These are phyloP conservation scores for Dromas ardeola DNA, from an alignment of 2,113 vertebrate genomes.

Conservation along the genomic window DNA sequence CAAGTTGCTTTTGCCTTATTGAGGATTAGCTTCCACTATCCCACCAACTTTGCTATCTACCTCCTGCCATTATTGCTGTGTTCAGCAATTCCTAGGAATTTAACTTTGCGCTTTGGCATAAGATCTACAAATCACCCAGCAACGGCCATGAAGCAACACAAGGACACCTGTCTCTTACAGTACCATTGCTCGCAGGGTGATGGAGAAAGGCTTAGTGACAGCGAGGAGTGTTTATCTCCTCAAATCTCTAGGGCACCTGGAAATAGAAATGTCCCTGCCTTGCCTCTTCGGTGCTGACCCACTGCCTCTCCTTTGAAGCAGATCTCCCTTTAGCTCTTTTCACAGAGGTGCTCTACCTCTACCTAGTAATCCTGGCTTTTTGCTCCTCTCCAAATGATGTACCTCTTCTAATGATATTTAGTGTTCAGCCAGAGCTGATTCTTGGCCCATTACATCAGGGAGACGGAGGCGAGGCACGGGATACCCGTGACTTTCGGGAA, in stretches of 20 bases:
- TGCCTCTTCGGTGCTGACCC: not conserved
- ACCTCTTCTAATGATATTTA: not conserved
- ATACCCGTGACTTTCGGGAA: not conserved
- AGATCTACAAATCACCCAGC: not conserved
- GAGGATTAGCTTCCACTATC: not conserved
- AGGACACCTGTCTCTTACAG: not conserved
- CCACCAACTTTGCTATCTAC: not conserved
- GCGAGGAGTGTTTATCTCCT: not conserved
- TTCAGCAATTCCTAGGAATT: not conserved
- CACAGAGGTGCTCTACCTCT: not conserved
- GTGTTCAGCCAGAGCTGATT: not conserved
- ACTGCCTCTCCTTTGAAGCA: not conserved
- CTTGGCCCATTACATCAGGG: not conserved
- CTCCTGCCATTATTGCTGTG: not conserved
- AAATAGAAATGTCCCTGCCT: not conserved
- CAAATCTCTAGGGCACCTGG: not conserved
- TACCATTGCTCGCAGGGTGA: not conserved
- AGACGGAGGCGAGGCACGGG: not conserved
- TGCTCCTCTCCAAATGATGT: not conserved
- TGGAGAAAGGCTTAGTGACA: not conserved
- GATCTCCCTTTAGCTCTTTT: not conserved
- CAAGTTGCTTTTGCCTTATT: not conserved
- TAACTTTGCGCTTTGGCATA: not conserved
- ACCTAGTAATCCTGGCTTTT: not conserved
- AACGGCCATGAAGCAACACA: not conserved